Evolutionary conservation across 2,888 invertebrate genomes (phyloP).

Genomic region (Andrena fulva): DNA sequence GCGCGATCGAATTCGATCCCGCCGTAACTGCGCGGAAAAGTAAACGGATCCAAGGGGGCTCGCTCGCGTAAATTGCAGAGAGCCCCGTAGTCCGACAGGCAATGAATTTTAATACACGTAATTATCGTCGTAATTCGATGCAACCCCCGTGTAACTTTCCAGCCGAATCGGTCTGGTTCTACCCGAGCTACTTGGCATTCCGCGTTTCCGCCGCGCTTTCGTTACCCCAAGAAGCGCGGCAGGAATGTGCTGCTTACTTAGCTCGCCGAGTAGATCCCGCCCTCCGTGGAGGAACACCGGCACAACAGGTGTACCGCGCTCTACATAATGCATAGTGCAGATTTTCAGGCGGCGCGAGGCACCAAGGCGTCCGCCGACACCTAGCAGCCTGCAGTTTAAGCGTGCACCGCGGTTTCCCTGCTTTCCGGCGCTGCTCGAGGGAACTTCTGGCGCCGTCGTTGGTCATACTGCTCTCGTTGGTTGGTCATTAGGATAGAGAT

Average conservation of each 20-base stretch:
- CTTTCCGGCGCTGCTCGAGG: background rate
- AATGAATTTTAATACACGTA: slow-evolving; percentile 59
- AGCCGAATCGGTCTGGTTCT: slow-evolving; percentile 54
- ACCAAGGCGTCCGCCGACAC: background rate
- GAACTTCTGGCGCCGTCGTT: background rate
- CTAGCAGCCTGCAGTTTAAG: background rate
- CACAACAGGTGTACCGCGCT: slow-evolving; percentile 60
- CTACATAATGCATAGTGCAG: slow-evolving; percentile 52
- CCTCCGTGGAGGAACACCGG: slow-evolving; percentile 53
- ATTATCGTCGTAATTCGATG: slow-evolving; percentile 56
- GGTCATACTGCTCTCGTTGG: too few species aligned
- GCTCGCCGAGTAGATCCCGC: slow-evolving; percentile 49
- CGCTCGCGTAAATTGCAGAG: slow-evolving; percentile 40
- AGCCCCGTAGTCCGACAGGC: slow-evolving; percentile 44
- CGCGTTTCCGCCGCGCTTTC: slow-evolving; percentile 57
- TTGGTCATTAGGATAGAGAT: too few species aligned
- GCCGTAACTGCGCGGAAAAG: slow-evolving; percentile 29
- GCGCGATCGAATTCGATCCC: slow-evolving; percentile 15
- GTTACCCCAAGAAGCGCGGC: slow-evolving; percentile 58
- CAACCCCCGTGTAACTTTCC: slow-evolving; percentile 50
- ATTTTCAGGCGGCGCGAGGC: slow-evolving; percentile 45
- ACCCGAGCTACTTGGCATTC: slow-evolving; percentile 59
- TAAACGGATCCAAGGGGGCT: slow-evolving; percentile 17
- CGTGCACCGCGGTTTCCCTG: background rate
- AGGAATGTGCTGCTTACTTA: slow-evolving; percentile 60